Conservation (phyloP, 2,888 invertebrate genomes). For the Cheilosia grossa region DNA sequence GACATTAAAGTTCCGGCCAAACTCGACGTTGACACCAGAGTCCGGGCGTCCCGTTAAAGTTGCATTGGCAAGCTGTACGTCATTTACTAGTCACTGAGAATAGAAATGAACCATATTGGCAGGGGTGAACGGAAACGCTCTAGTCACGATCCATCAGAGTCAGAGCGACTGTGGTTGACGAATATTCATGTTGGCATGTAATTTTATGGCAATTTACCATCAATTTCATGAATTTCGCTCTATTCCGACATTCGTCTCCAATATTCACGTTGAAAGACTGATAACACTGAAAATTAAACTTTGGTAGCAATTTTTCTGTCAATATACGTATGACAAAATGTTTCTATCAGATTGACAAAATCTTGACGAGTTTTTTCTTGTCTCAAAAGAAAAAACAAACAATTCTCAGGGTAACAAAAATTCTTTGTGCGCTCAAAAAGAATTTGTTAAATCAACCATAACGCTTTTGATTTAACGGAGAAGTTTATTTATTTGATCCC, state of each 20-base stretch:
- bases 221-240: neutral
- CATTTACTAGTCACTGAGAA: neutral
- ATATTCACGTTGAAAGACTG: too few relatives aligned
- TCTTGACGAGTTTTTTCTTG: too few relatives aligned
- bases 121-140: neutral
- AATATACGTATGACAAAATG: too few relatives aligned
- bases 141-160: neutral
- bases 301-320: too few relatives aligned
- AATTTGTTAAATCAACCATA: too few relatives aligned
- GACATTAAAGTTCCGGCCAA: conserved; percentile 18
- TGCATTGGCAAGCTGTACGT: neutral
- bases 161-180: neutral
- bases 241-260: neutral
- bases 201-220: conserved; percentile 25
- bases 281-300: too few relatives aligned
- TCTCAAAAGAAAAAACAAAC: too few relatives aligned
- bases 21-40: neutral
- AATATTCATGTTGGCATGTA: conserved; percentile 7
- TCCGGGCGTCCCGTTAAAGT: neutral
- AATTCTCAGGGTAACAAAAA: too few relatives aligned
- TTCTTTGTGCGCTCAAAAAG: too few relatives aligned
- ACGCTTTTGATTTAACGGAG: too few relatives aligned
- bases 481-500: too few relatives aligned
- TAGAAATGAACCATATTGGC: neutral
- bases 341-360: too few relatives aligned